Percentiles rank a stretch among this genome's conserved stretches.
Evolutionary conservation across 2,888 invertebrate genomes (phyloP).

Genomic region (Machimus rusticus): DNA sequence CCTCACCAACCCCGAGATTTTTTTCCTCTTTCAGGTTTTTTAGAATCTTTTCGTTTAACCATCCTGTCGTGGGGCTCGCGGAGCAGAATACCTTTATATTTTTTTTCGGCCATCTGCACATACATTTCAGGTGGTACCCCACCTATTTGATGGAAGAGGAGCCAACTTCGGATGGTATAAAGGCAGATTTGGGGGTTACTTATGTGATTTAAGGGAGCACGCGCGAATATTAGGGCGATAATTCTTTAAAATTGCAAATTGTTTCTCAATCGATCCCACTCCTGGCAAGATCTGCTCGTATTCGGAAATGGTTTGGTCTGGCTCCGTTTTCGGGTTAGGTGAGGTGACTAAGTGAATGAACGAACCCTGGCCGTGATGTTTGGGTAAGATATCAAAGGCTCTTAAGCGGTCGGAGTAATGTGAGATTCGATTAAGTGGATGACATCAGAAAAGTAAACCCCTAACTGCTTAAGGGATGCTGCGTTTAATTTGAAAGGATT

Average conservation of each 20-base stretch:
- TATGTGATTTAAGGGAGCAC: slow-evolving; percentile 62
- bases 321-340: background rate
- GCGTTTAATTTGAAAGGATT: slow-evolving; percentile 24
- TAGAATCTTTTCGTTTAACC: background rate
- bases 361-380: background rate
- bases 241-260: slow-evolving; percentile 63
- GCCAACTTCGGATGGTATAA: slow-evolving; percentile 48
- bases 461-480: slow-evolving; percentile 2
- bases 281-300: background rate
- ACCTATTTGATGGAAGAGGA: slow-evolving; percentile 35
- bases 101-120: slow-evolving; percentile 29
- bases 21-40: background rate
- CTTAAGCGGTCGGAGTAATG: slow-evolving; percentile 40
- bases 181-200: slow-evolving; percentile 62
- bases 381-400: background rate
- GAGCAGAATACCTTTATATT: background rate
- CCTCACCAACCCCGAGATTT: background rate
- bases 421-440: slow-evolving; percentile 47
- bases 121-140: slow-evolving; percentile 20
- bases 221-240: slow-evolving; percentile 63
- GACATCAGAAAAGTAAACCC: slow-evolving; percentile 45
- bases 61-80: slow-evolving; percentile 5
- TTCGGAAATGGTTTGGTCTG: background rate
- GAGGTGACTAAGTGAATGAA: background rate
- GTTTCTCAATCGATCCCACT: slow-evolving; percentile 63